phyloP scores from a whole-genome alignment of 1,140 invertebrate genomes.

The Drosophila sp. region DNA sequence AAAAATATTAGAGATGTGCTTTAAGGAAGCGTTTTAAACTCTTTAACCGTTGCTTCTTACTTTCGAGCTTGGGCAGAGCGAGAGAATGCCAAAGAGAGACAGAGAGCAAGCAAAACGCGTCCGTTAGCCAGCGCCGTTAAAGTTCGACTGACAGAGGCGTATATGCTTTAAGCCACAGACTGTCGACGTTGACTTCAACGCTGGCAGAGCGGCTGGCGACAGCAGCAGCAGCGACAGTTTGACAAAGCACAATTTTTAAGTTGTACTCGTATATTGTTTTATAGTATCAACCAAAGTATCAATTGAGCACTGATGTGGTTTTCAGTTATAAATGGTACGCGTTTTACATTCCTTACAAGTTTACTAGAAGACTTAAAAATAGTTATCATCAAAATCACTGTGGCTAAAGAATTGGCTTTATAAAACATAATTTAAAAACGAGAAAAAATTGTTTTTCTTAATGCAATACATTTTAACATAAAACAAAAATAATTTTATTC shows the following conservation, averaged over 20 bases:
- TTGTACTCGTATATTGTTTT: neutral
- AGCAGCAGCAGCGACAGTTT: conserved; percentile 25
- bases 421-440: too few relatives aligned
- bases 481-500: too few relatives aligned
- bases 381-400: too few relatives aligned
- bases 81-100: conserved; percentile 15
- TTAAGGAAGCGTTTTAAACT: conserved; percentile 46
- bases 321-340: too few relatives aligned
- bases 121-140: conserved; percentile 65
- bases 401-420: too few relatives aligned
- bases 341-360: too few relatives aligned
- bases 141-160: conserved; percentile 56
- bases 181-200: conserved; percentile 22
- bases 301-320: too few relatives aligned
- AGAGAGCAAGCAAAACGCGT: conserved; percentile 59
- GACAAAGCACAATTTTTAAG: neutral
- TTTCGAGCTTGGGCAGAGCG: conserved; percentile 26
- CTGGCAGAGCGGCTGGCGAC: conserved; percentile 27
- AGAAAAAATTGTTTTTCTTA: too few relatives aligned
- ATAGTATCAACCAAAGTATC: too few relatives aligned
- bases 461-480: too few relatives aligned
- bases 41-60: conserved; percentile 41
- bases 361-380: too few relatives aligned
- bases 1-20: conserved; percentile 6
- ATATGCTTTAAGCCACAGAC: conserved; percentile 42